phyloP scores from a whole-genome alignment of 2,888 invertebrate species.

The Dilophus febrilis region DNA sequence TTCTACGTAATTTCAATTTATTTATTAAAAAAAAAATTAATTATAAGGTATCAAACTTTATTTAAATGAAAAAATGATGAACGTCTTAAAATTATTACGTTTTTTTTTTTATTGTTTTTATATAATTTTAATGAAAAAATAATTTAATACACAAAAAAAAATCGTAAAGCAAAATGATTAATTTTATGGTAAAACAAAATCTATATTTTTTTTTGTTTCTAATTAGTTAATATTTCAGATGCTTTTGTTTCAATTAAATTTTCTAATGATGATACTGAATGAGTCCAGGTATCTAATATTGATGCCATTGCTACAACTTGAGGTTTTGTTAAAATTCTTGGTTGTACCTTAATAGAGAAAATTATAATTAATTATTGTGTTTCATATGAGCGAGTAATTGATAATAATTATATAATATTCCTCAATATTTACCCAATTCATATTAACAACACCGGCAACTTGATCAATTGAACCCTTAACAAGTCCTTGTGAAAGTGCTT shows the following conservation, averaged over 20 bases:
- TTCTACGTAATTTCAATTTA: no score
- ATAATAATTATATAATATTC: background rate
- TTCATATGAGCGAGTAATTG: background rate
- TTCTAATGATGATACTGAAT: slow-evolving; percentile 29
- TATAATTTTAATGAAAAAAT: slow-evolving; percentile 4
- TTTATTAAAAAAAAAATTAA: no score
- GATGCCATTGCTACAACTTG: slow-evolving; percentile 29
- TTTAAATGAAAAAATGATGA: no score
- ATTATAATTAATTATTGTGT: background rate
- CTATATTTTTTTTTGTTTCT: no score
- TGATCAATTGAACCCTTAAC: slow-evolving; percentile 93
- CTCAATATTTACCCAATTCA: slow-evolving; percentile 42
- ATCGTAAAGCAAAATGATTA: no score
- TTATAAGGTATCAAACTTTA: no score
- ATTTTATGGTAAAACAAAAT: no score
- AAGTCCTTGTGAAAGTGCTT: slow-evolving; percentile 84
- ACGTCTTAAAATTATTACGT: no score
- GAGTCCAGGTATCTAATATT: slow-evolving; percentile 29
- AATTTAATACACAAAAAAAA: background rate
- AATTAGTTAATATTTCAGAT: slow-evolving; percentile 30
- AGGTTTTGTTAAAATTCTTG: slow-evolving; percentile 45
- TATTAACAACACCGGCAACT: slow-evolving; percentile 48
- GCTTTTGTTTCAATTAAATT: slow-evolving; percentile 30
- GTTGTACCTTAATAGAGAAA: slow-evolving; percentile 35
- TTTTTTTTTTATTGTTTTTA: no score